Base-by-base conservation (phyloP, 2,113 vertebrate genomes). In the Pseudonaja textilis region DNA sequence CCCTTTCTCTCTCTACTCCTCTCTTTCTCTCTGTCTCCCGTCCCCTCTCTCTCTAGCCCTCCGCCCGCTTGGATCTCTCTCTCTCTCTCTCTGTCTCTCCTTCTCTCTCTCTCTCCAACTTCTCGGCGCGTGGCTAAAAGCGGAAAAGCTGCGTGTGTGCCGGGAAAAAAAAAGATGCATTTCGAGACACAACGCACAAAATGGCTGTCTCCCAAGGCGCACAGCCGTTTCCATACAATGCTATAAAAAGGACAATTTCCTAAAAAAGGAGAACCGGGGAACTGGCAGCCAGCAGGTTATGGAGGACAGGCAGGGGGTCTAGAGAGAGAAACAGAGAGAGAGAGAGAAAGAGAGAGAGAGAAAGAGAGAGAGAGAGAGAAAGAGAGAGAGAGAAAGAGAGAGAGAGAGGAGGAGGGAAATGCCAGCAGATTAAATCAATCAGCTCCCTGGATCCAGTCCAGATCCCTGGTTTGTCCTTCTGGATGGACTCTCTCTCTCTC, bases 201-300 rank as follows among this genome's bases (percentile, higher is more conserved):
- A 97, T 92, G 94, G 95, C 94, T 96, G 94, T 90, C 95, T 96
- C 93, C 94, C 91, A 93, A 81, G 90, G 52, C 81, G 2, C 93
- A 86, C 54, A n/a, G 64, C 88, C 29, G 69, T 94, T 96, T 95
- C 92, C 93, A 47, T 91, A 92, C 94, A 96, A 95, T 11, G 45
- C 50, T 93, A 92, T 94, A 96, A 96, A 95, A 91, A 93, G 88
- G 95, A 93, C 61, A 95, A 92, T 57, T 42, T 95, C 91, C 95
- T 47, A 93, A 95, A 96, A 96, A 96, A 95, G 59, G 89, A 95
- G 10, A 96, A 96, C 91, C 91, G 89, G 87, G 64, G 94, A 93
- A 90, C 94, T 86, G 94, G 96, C 61, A 93, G 94, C 74, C 85
- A 93, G 69, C 69, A 87, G 90, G 92, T 45, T 45, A 34, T 1